Conservation (phyloP, 1,140 invertebrate genomes). For the Orius insidiosus region DNA sequence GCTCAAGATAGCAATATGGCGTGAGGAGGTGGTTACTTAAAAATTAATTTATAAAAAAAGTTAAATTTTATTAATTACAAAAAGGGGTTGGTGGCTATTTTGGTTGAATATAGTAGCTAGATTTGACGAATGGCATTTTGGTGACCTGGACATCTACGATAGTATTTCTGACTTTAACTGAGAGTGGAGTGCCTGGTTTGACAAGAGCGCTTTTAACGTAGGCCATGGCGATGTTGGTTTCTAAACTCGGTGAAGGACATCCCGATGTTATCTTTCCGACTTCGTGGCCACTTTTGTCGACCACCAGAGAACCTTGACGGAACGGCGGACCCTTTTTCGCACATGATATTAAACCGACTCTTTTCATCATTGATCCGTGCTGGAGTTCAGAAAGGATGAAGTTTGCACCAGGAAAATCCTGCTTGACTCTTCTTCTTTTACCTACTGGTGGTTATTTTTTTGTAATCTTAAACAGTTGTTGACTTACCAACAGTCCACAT, state of each 20-base stretch:
- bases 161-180: conserved; percentile 69
- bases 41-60: too few species aligned
- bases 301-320: conserved; percentile 43
- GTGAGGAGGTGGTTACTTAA: too few species aligned
- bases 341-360: conserved; percentile 40
- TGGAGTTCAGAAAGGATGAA: conserved; percentile 52
- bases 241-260: conserved; percentile 76
- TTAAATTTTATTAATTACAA: too few species aligned
- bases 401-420: conserved; percentile 55
- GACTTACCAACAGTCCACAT: conserved; percentile 66
- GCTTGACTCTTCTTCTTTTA: conserved; percentile 49
- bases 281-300: conserved; percentile 30
- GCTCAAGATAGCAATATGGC: too few species aligned
- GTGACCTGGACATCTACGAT: conserved; percentile 51
- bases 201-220: conserved; percentile 57
- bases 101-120: conserved; percentile 46
- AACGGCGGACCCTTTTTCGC: conserved; percentile 46
- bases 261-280: conserved; percentile 85
- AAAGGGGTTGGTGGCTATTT: too few species aligned
- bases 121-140: conserved; percentile 86
- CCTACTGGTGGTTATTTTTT: too few species aligned
- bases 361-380: conserved; percentile 40
- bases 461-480: too few species aligned
- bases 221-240: conserved; percentile 86
- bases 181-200: conserved; percentile 49